A percentile compares a stretch with the other conserved stretches of the same genome.
Conservation (phyloP, 2,113 vertebrate species). For the Megaceryle maxima region DNA sequence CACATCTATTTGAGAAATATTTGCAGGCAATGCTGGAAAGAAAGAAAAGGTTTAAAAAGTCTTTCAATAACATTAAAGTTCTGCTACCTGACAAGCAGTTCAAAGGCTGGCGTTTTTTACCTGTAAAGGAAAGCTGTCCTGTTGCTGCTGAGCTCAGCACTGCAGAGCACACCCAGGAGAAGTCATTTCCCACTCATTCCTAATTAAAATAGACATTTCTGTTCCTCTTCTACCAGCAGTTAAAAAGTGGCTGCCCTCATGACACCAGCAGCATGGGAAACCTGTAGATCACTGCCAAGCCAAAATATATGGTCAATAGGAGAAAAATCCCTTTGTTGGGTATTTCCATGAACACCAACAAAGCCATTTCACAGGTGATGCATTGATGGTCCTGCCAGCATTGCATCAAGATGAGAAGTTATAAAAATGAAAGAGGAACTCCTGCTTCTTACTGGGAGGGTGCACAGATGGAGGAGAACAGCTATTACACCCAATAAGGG, state of each 20-base stretch:
- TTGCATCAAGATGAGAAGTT: not conserved
- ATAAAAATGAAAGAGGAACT: not conserved
- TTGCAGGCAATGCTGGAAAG: not conserved
- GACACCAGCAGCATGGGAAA: not conserved
- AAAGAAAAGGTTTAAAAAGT: not conserved
- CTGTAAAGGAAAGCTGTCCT: not conserved
- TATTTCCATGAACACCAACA: not conserved
- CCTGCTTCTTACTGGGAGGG: not conserved
- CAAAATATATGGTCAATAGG: rapidly evolving
- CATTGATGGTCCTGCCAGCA: not conserved
- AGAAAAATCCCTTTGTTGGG: not conserved
- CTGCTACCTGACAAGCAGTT: not conserved
- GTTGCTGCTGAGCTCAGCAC: conserved; percentile 17
- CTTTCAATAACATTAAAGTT: not conserved
- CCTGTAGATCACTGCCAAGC: not conserved
- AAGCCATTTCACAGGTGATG: not conserved
- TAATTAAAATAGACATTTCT: not conserved
- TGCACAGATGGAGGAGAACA: not conserved
- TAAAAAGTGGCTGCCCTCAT: not conserved
- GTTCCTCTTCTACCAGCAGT: not conserved
- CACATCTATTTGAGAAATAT: not conserved
- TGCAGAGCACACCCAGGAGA: not conserved
- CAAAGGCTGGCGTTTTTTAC: not conserved
- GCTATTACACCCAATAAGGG: not conserved
- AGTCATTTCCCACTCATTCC: not conserved